Conservation (phyloP, 2,797 vertebrate species). For the Urocyon cinereoargenteus region DNA sequence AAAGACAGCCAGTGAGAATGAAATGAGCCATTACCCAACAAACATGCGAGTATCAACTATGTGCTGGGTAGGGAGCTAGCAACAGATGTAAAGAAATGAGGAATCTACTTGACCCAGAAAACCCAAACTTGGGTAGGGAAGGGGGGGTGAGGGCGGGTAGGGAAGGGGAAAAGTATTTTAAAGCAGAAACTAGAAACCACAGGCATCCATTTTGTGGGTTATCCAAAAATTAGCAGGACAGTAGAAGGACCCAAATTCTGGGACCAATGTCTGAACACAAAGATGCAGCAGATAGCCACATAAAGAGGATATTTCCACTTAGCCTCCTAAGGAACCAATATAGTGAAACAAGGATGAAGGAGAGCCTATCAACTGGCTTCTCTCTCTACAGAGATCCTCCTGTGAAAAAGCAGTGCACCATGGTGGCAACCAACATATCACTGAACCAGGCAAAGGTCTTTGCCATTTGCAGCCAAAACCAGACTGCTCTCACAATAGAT, state of each 20-base stretch:
- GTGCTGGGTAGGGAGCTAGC: background rate
- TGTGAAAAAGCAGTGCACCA: background rate
- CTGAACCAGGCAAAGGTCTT: background rate
- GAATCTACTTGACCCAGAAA: constrained; percentile 66
- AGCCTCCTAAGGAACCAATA: background rate
- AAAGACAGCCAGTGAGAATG: background rate
- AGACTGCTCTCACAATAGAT: background rate
- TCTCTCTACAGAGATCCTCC: background rate
- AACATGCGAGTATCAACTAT: background rate
- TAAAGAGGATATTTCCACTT: background rate
- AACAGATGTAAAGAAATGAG: constrained; percentile 38
- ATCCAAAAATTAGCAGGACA: background rate
- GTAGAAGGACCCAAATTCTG: constrained; percentile 8
- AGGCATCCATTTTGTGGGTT: background rate
- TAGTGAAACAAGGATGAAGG: background rate
- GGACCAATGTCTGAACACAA: background rate
- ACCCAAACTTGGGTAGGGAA: background rate
- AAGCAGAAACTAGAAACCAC: constrained; percentile 46
- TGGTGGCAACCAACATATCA: background rate
- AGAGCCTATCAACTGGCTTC: background rate
- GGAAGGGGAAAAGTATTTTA: background rate
- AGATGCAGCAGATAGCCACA: background rate
- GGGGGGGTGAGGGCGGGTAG: no score
- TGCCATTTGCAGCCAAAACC: background rate
- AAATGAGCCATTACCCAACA: background rate